These are phyloP conservation scores for Ambastaia sidthimunki DNA, from an alignment of 2,797 vertebrate genomes.

Conservation along the genomic window DNA sequence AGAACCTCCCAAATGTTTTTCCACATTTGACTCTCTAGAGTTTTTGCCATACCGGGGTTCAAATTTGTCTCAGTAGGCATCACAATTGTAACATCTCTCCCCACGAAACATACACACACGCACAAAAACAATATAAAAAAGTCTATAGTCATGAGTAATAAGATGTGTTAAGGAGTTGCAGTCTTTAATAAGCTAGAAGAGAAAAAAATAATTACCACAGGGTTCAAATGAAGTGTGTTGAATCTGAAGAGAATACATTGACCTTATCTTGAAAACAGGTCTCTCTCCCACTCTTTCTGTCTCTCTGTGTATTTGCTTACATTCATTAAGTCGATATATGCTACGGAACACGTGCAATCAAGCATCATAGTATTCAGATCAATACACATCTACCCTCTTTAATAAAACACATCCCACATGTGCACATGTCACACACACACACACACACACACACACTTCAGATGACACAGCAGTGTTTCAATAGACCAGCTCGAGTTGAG, in stretches of 20 bases:
- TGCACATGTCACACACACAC: neutral
- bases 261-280: slow-evolving; percentile 13
- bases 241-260: slow-evolving; percentile 12
- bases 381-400: slow-evolving; percentile 13
- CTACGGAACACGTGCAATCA: slow-evolving; percentile 8
- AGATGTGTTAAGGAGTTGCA: neutral
- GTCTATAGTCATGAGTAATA: neutral
- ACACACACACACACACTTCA: neutral
- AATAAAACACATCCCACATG: slow-evolving; percentile 15
- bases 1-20: slow-evolving; percentile 22
- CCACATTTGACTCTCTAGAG: slow-evolving; percentile 9
- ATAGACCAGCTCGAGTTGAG: neutral
- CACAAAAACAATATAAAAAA: neutral
- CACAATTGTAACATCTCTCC: neutral
- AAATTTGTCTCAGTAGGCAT: neutral
- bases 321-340: slow-evolving; percentile 13
- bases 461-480: neutral
- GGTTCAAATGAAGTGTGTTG: neutral
- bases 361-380: slow-evolving; percentile 13
- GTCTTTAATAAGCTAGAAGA: slow-evolving; percentile 1
- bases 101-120: neutral
- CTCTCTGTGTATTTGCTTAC: neutral
- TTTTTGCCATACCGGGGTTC: neutral
- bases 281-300: neutral
- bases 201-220: neutral